Evolutionary conservation across 2,888 invertebrate genomes (phyloP), one percentile per base, ranked within the genome.

Genomic region (Crepidodera aurea): DNA sequence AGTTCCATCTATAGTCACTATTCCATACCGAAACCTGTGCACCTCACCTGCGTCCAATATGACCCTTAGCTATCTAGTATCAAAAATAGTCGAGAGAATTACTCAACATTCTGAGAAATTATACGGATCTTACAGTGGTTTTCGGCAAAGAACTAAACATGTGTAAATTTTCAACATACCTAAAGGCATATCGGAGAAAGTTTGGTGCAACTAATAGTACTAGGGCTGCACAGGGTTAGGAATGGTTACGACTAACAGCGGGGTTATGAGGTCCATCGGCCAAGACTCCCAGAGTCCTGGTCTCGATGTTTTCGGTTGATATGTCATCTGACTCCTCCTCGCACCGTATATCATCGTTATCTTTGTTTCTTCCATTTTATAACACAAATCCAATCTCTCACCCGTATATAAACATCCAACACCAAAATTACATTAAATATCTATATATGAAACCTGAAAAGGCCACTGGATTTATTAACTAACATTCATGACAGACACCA

Each of bases 301-400:
- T 67, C 66, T 68, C 71, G 72, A 71, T 73, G 68, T 64, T 74
- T 73, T 75, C 74, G 75, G 76, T 74, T 80, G 80, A 80, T 80
- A 80, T 80, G 80, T 80, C 69, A 70, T 71, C 72, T 69, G 70
- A 68, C 68, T 71, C 68, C 70, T 69, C 66, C 69, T 66, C 62
- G 42, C 51, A 39, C 12, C 46, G 34, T 25, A 22, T 40, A 40
- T 16, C 16, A 29, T 25, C 10, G 13, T 42, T 18, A 6, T 42
- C 19, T 2, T 42, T 44, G 27, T 12, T 15, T 44, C 25, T 10
- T 34, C 12, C 22, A 42, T 50, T 7, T n/a, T 8, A 37, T 50
- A 50, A 44, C 63, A 48, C 55, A 55, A 55, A 63, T 63, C 50
- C 51, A 59, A 59, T 48, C 44, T 39, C 13, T 39, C 39, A 22